These are phyloP conservation scores for Talpa occidentalis DNA, from an alignment of 2,113 vertebrate species.

Conservation along the genomic window DNA sequence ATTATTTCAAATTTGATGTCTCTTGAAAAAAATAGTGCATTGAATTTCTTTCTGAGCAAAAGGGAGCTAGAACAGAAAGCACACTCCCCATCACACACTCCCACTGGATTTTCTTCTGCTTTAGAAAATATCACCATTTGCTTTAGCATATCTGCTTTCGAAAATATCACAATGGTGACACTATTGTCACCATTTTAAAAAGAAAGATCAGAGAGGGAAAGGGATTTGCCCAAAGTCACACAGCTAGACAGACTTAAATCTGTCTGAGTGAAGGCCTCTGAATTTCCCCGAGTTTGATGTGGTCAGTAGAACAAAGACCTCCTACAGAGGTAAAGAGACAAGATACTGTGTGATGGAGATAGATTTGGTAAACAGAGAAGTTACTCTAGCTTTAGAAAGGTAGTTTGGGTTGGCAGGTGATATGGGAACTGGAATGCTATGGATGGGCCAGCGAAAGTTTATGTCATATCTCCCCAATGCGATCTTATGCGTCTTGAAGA, in stretches of 20 bases:
- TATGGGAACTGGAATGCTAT: not conserved
- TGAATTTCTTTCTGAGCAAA: not conserved
- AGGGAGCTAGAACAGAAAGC: not conserved
- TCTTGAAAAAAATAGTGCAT: not conserved
- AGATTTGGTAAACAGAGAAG: not conserved
- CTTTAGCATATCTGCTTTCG: too few species aligned
- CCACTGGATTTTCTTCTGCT: not conserved
- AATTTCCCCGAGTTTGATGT: not conserved
- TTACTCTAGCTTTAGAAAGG: not conserved
- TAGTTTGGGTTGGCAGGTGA: not conserved
- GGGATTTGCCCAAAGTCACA: not conserved
- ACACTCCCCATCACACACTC: not conserved
- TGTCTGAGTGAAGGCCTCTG: not conserved
- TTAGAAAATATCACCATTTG: not conserved
- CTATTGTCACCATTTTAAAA: not conserved
- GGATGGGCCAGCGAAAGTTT: not conserved
- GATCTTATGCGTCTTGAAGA: constrained; percentile 13
- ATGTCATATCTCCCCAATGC: not conserved
- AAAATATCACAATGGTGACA: not conserved
- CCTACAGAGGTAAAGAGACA: not conserved
- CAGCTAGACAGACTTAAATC: not conserved
- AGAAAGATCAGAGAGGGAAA: not conserved
- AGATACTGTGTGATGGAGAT: not conserved
- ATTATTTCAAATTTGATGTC: constrained; percentile 15
- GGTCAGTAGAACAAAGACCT: not conserved